A percentile compares a stretch with the other conserved stretches of the same genome.
phyloP scores from a whole-genome alignment of 2,888 invertebrate genomes.

The Gandaritis pyraliata region DNA sequence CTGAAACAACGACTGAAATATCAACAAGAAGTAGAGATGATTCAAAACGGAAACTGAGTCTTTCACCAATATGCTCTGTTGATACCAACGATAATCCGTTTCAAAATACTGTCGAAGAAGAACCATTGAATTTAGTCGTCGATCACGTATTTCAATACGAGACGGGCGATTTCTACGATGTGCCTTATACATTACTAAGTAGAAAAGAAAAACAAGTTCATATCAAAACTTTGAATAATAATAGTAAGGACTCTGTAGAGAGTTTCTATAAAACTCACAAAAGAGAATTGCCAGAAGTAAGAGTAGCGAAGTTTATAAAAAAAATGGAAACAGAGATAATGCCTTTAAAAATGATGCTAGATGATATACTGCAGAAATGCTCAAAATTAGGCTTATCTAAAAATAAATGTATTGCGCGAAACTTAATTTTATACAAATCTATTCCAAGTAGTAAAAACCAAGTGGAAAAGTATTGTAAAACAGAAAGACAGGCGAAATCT shows the following conservation, averaged over 20 bases:
- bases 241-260: not conserved
- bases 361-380: slow-evolving; percentile 65
- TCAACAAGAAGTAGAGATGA: slow-evolving; percentile 26
- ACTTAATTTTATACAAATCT: slow-evolving; percentile 36
- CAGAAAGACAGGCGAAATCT: slow-evolving; percentile 47
- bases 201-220: slow-evolving; percentile 12
- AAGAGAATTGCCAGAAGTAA: slow-evolving; percentile 55
- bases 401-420: slow-evolving; percentile 27
- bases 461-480: slow-evolving; percentile 26
- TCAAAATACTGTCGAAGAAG: slow-evolving; percentile 5
- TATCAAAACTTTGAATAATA: slow-evolving; percentile 14
- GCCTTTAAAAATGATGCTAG: slow-evolving; percentile 64
- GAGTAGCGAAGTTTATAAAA: slow-evolving; percentile 59
- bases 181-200: slow-evolving; percentile 13
- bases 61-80: slow-evolving; percentile 61
- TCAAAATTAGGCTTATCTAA: slow-evolving; percentile 50
- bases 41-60: slow-evolving; percentile 49
- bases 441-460: slow-evolving; percentile 27
- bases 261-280: slow-evolving; percentile 19
- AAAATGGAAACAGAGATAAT: slow-evolving; percentile 66
- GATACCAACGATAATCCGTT: slow-evolving; percentile 48
- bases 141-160: slow-evolving; percentile 24
- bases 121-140: slow-evolving; percentile 18
- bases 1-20: slow-evolving; percentile 31
- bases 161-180: slow-evolving; percentile 8